Evolutionary conservation across 2,888 invertebrate genomes (phyloP).

Genomic region (Scotopteryx bipunctaria): DNA sequence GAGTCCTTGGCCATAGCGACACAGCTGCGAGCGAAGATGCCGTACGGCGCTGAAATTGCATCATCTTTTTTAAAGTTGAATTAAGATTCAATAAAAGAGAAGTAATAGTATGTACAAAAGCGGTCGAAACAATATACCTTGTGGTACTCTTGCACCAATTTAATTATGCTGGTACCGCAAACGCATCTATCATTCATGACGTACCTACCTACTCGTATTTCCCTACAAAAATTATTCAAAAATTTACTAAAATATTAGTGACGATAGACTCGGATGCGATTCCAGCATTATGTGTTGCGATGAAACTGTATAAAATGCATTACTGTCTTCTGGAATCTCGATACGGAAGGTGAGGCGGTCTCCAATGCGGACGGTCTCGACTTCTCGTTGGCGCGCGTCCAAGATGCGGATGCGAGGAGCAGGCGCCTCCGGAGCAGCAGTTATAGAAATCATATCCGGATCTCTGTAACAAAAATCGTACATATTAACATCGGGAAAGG

Average conservation of each 20-base stretch:
- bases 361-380: constrained; percentile 96
- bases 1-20: constrained; percentile 99
- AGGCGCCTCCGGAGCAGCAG: constrained; percentile 96
- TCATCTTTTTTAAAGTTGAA: constrained; percentile 18
- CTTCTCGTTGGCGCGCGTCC: constrained; percentile 93
- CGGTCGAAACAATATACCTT: constrained; percentile 15
- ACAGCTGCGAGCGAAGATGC: constrained; percentile 97
- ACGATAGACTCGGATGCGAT: constrained; percentile 6
- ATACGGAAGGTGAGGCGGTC: constrained; percentile 97
- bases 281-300: constrained; percentile 11
- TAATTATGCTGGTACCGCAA: constrained; percentile 1
- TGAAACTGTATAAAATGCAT: constrained; percentile 58
- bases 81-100: constrained; percentile 9
- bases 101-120: constrained; percentile 28
- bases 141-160: constrained; percentile 19
- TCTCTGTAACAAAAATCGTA: constrained; percentile 82
- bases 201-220: no score
- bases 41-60: constrained; percentile 91
- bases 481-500: neutral
- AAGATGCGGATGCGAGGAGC: constrained; percentile 96
- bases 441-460: constrained; percentile 98
- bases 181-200: neutral
- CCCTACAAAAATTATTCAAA: neutral
- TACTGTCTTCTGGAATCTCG: constrained; percentile 98
- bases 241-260: neutral